Evolutionary conservation across 2,888 invertebrate species (phyloP), one percentile per base, ranked within the genome.

Genomic region (Idaea dimidiata): DNA sequence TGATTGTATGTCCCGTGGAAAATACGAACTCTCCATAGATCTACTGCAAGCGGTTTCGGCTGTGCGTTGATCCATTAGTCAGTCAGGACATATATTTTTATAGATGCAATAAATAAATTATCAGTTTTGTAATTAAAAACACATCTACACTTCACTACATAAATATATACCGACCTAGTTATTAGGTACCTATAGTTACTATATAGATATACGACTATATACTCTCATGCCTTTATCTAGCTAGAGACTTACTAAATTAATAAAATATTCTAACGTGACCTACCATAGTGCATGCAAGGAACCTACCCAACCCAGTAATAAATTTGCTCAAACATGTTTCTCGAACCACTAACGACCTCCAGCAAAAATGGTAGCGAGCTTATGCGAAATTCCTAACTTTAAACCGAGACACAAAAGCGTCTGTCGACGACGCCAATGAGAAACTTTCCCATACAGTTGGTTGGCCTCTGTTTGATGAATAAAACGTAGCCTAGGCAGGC

Each of bases 401-500:
- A 43, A 43, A 8, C 10, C 43, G 43, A 43, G 43, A 43, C 43
- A 43, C 43, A 43, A 43, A 43, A 14, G 14, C 14, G 14, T 43
- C 33, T 59, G 58, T 64, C 18, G 53, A 61, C 24, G 53, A 61
- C 24, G 32, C 59, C 61, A 59, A 61, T 69, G 66, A 60, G 67
- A 71, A 65, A 71, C 54, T 69, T 69, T 70, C 70, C 65, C 66
- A 70, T 65, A 61, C 59, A 58, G 69, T 66, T 60, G 33, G 62
- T 66, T 60, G 63, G 43, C 24, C 24, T 5, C 24, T 24, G 24
- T 24, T 24, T 24, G 24, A 24, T 24, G 24, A 24, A 24, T 24
- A 24, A 24, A 24, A 24, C 24, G 24, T 24, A 24, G 24, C 5
- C 24, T 24, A 24, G 24, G 24, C 24, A 24, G n/a, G n/a, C n/a